phyloP scores from a whole-genome alignment of 2,888 invertebrate genomes.

The Heteropelma amictum region DNA sequence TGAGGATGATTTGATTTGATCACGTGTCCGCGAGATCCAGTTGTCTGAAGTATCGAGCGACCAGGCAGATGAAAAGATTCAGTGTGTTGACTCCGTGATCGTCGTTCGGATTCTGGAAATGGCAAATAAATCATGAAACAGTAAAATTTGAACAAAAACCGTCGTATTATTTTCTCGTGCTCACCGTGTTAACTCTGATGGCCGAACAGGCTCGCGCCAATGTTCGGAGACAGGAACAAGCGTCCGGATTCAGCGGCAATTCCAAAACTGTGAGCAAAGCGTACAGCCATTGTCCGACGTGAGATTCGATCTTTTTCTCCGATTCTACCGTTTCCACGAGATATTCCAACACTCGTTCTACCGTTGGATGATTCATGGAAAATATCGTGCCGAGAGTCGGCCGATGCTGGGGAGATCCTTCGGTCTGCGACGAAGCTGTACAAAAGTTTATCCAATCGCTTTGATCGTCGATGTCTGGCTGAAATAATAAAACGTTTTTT shows the following conservation, averaged over 20 bases:
- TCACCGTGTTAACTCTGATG: slow-evolving; percentile 78
- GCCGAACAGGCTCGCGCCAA: slow-evolving; percentile 83
- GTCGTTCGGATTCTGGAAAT: slow-evolving; percentile 63
- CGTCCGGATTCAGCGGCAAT: slow-evolving; percentile 84
- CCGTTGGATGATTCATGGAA: slow-evolving; percentile 78
- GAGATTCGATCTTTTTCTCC: slow-evolving; percentile 76
- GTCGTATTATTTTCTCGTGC: background rate
- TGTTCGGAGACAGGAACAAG: slow-evolving; percentile 82
- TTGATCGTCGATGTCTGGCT: slow-evolving; percentile 77
- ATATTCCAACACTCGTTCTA: slow-evolving; percentile 79
- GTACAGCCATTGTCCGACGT: slow-evolving; percentile 85
- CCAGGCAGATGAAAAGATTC: slow-evolving; percentile 87
- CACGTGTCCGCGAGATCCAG: slow-evolving; percentile 84
- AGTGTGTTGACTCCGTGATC: slow-evolving; percentile 80
- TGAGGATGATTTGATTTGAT: slow-evolving; percentile 28
- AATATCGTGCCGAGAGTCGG: slow-evolving; percentile 74
- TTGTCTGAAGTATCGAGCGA: slow-evolving; percentile 87
- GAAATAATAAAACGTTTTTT: slow-evolving; percentile 51
- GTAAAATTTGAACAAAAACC: background rate
- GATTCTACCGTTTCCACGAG: slow-evolving; percentile 78
- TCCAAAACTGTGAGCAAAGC: slow-evolving; percentile 83
- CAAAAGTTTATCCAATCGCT: slow-evolving; percentile 79
- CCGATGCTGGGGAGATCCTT: slow-evolving; percentile 34
- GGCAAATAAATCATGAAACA: slow-evolving; percentile 7
- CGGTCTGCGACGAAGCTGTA: slow-evolving; percentile 65